A percentile compares a stretch with the other conserved stretches of the same genome.
phyloP scores from a whole-genome alignment of 2,888 invertebrate genomes.

The Linnaemya tessellans region DNA sequence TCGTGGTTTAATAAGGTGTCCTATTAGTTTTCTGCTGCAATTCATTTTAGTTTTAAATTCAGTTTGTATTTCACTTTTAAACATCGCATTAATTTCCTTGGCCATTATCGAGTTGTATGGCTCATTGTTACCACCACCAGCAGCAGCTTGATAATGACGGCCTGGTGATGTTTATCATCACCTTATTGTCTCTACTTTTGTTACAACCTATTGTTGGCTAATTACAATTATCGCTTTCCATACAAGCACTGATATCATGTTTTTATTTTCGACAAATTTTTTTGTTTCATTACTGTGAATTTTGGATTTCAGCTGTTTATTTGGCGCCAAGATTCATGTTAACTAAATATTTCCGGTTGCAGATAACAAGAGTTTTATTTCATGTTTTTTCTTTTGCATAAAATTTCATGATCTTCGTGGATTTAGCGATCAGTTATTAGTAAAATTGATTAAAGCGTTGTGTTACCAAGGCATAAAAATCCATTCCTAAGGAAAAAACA shows the following conservation, averaged over 20 bases:
- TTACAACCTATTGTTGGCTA: conserved; percentile 51
- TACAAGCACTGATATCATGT: background rate
- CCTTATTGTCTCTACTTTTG: conserved; percentile 51
- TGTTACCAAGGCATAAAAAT: background rate
- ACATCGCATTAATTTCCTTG: conserved; percentile 8
- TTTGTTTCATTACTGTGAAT: conserved; percentile 19
- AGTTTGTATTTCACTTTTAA: conserved; percentile 1
- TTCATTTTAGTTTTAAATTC: conserved; percentile 25
- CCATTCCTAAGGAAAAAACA: background rate
- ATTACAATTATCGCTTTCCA: conserved; percentile 62
- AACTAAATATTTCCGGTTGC: conserved; percentile 52
- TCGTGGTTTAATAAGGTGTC: conserved; percentile 49
- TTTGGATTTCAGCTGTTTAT: background rate
- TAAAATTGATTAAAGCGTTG: conserved; percentile 27
- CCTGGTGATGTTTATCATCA: conserved; percentile 62
- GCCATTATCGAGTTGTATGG: conserved; percentile 7
- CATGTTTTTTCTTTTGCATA: conserved; percentile 26
- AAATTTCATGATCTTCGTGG: conserved; percentile 41
- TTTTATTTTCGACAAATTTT: background rate
- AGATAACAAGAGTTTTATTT: conserved; percentile 23
- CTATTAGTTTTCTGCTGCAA: conserved; percentile 26
- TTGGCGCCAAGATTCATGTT: conserved; percentile 59
- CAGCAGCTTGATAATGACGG: conserved; percentile 10
- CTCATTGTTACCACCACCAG: background rate
- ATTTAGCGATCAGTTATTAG: conserved; percentile 35